Conservation (phyloP, 2,113 vertebrate species). For the Diphyllodes magnificus region DNA sequence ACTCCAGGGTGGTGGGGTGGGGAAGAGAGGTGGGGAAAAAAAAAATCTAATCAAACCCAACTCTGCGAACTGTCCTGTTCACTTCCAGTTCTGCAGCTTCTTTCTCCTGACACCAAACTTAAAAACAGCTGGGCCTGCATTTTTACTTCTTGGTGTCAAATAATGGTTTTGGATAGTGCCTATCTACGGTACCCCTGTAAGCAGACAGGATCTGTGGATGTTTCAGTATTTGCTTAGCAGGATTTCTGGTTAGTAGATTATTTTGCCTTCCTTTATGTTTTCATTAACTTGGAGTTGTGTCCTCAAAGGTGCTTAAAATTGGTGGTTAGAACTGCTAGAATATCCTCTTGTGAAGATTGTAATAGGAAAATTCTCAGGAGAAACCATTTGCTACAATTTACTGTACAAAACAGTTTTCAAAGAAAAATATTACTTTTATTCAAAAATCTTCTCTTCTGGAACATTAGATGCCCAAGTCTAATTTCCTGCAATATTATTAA, state of each 20-base stretch:
- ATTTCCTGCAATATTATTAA: not conserved
- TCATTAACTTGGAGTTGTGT: not conserved
- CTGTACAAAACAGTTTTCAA: not conserved
- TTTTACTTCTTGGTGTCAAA: not conserved
- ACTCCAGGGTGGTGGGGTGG: rapidly evolving
- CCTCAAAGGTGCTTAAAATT: not conserved
- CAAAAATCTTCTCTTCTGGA: not conserved
- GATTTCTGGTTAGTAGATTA: not conserved
- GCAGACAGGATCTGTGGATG: not conserved
- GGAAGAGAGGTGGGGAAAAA: rapidly evolving
- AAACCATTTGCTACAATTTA: not conserved
- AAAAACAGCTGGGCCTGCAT: not conserved
- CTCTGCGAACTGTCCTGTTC: not conserved
- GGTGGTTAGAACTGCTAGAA: not conserved
- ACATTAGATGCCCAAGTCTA: not conserved
- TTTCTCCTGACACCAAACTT: not conserved
- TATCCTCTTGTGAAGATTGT: not conserved
- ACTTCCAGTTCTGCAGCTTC: not conserved
- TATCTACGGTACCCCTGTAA: not conserved
- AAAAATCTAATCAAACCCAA: not conserved
- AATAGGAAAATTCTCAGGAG: not conserved
- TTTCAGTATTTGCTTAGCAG: not conserved
- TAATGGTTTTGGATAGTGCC: not conserved
- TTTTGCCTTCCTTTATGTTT: not conserved
- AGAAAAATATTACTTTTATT: not conserved